Conservation (phyloP, 2,888 invertebrate genomes). For the Apamea anceps region DNA sequence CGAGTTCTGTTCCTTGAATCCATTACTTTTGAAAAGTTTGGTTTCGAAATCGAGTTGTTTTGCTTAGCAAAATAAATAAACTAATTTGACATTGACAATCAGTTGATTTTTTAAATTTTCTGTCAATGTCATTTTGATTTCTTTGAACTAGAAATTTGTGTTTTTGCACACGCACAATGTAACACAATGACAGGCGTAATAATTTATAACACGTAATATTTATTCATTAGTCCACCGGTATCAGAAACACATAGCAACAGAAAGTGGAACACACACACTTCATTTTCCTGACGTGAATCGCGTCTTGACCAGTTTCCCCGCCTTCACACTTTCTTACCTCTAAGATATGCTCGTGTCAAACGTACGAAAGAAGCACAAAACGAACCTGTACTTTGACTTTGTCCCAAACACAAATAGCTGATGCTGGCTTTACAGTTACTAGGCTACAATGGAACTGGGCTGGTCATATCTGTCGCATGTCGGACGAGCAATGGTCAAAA, state of each 20-base stretch:
- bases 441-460: background rate
- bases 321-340: background rate
- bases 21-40: slow-evolving; percentile 69
- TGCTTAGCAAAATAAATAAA: slow-evolving; percentile 34
- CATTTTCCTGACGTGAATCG: background rate
- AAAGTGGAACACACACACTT: background rate
- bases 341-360: background rate
- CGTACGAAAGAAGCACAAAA: no score
- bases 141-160: background rate
- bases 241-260: background rate
- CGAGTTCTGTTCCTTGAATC: slow-evolving; percentile 63
- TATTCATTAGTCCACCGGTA: background rate
- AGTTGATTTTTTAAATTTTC: slow-evolving; percentile 2
- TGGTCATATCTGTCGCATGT: no score
- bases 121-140: slow-evolving; percentile 19
- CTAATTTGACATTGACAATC: slow-evolving; percentile 41
- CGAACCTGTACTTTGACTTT: no score
- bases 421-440: background rate
- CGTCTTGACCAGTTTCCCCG: background rate
- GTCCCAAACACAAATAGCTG: no score
- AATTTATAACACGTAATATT: background rate
- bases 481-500: no score
- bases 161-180: background rate
- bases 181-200: background rate
- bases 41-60: slow-evolving; percentile 60